phyloP scores from a whole-genome alignment of 2,888 invertebrate genomes.

The Xestia ashworthii region DNA sequence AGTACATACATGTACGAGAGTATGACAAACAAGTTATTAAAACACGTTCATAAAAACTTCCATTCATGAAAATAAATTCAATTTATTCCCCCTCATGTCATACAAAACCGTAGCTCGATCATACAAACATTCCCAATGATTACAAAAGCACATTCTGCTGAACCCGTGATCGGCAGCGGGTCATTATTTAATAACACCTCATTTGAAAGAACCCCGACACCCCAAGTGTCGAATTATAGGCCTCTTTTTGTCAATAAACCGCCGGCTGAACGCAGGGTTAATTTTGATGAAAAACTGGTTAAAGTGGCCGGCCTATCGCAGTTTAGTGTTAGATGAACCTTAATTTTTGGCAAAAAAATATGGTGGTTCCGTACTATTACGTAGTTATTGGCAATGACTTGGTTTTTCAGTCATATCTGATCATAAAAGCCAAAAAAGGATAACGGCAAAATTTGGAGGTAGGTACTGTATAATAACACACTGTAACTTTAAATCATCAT shows the following conservation, averaged over 20 bases:
- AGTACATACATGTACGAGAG: no score
- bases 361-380: neutral
- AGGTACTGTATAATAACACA: neutral
- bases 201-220: slow-evolving; percentile 78
- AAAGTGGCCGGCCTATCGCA: slow-evolving; percentile 32
- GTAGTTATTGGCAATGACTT: slow-evolving; percentile 59
- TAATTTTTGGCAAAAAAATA: slow-evolving; percentile 19
- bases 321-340: slow-evolving; percentile 49
- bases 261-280: slow-evolving; percentile 67
- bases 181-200: slow-evolving; percentile 87
- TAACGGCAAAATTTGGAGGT: neutral
- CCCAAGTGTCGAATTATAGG: slow-evolving; percentile 82
- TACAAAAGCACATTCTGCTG: slow-evolving; percentile 51
- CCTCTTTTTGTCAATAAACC: slow-evolving; percentile 88
- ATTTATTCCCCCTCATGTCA: slow-evolving; percentile 28
- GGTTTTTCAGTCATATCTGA: slow-evolving; percentile 14
- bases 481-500: no score
- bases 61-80: slow-evolving; percentile 50
- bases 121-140: slow-evolving; percentile 54
- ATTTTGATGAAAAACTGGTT: slow-evolving; percentile 61
- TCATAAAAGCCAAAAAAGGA: neutral
- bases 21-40: slow-evolving; percentile 1
- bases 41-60: neutral
- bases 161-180: slow-evolving; percentile 74
- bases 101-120: slow-evolving; percentile 55